These are phyloP conservation scores for Tribolium castaneum DNA, from an alignment of 1,140 invertebrate species.

Conservation along the genomic window DNA sequence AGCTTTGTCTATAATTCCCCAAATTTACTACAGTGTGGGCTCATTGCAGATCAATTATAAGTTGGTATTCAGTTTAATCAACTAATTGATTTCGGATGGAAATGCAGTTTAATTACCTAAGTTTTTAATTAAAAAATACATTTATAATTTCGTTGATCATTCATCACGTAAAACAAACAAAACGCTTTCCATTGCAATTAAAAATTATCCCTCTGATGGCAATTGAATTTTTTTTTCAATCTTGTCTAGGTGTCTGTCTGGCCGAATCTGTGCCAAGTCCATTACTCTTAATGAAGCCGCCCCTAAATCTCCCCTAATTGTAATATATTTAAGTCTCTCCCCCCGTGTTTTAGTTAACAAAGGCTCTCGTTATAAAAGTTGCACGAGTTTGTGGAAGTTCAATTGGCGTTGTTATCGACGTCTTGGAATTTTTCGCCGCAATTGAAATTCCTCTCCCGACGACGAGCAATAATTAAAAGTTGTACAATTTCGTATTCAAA, in stretches of 20 bases:
- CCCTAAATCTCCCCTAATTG: constrained; percentile 16
- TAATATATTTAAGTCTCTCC: constrained; percentile 13
- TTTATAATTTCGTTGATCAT: neutral
- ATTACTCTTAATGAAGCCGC: constrained; percentile 32
- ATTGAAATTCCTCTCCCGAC: constrained; percentile 18
- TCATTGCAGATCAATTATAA: neutral
- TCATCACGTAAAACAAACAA: neutral
- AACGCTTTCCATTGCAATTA: no score
- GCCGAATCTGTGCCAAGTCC: constrained; percentile 10
- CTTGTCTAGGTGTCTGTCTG: neutral
- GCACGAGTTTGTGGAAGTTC: constrained; percentile 22
- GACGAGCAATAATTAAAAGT: constrained; percentile 27
- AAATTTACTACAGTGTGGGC: neutral
- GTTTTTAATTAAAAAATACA: neutral
- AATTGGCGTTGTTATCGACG: constrained; percentile 31
- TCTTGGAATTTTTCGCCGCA: constrained; percentile 33
- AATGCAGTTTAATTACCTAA: neutral
- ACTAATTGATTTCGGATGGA: neutral
- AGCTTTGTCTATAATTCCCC: neutral
- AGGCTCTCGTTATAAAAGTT: constrained; percentile 32
- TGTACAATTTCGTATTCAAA: constrained; percentile 31
- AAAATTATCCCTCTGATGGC: no score
- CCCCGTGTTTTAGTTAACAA: constrained; percentile 22
- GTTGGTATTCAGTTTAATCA: neutral
- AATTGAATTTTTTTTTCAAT: neutral